Evolutionary conservation across 53 echinoderm and acorn worm species (phyloP).

Genomic region (Arbacia lixula): DNA sequence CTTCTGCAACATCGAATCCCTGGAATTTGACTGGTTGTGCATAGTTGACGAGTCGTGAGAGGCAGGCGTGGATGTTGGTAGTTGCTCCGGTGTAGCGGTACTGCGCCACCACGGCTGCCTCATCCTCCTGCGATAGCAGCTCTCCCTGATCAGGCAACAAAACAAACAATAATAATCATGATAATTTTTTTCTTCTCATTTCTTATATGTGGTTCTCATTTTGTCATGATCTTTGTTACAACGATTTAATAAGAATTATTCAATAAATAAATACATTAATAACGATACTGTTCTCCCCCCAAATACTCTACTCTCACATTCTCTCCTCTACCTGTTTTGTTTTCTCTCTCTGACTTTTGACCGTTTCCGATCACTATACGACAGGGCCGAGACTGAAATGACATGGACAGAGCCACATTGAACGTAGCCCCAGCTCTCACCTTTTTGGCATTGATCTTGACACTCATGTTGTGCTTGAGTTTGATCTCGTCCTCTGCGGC

Average conservation of each 20-base stretch:
- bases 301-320: too few relatives aligned
- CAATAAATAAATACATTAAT: too few relatives aligned
- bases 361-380: too few relatives aligned
- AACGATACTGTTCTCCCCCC: too few relatives aligned
- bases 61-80: constrained; percentile 94
- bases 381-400: too few relatives aligned
- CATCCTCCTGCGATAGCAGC: constrained; percentile 90
- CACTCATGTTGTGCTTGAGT: constrained; percentile 54
- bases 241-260: too few relatives aligned
- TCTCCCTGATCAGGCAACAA: constrained; percentile 90
- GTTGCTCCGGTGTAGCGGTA: constrained; percentile 96
- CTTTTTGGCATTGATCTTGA: constrained; percentile 60
- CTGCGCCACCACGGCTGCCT: constrained; percentile 81
- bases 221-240: too few relatives aligned
- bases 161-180: not conserved
- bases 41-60: constrained; percentile 98
- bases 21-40: constrained; percentile 99
- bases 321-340: too few relatives aligned
- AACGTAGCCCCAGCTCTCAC: too few relatives aligned
- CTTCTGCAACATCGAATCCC: constrained; percentile 96
- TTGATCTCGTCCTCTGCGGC: constrained; percentile 34
- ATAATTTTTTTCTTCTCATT: not conserved
- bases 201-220: not conserved
- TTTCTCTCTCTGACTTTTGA: too few relatives aligned
- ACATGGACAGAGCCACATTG: too few relatives aligned